These are phyloP conservation scores for Prolemur simus DNA, from an alignment of 2,113 vertebrate genomes.

Conservation along the genomic window DNA sequence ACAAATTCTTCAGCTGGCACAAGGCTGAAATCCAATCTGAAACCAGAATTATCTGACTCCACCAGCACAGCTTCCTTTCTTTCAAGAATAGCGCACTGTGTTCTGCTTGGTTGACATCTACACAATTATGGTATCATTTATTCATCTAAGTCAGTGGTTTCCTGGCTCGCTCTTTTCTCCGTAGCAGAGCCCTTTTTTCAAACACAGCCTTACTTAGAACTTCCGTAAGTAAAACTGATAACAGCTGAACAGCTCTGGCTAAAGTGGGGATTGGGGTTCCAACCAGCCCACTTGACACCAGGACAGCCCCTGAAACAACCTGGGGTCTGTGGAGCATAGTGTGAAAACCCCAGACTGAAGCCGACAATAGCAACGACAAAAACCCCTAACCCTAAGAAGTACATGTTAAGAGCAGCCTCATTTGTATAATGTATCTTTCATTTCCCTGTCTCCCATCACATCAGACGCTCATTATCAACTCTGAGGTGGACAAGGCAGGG, in stretches of 20 bases:
- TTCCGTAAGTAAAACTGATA: neutral
- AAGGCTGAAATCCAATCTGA: neutral
- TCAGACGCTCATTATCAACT: slow-evolving; percentile 58
- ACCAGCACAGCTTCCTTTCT: neutral
- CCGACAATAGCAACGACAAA: neutral
- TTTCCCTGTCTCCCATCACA: slow-evolving; percentile 18
- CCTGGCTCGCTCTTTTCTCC: slow-evolving; percentile 2
- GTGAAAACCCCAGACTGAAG: neutral
- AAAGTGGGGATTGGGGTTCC: neutral
- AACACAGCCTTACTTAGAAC: neutral
- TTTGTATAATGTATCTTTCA: slow-evolving; percentile 39
- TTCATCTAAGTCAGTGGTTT: slow-evolving; percentile 18
- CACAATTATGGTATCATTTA: neutral
- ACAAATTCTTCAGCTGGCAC: neutral
- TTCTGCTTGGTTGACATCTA: neutral
- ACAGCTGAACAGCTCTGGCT: neutral
- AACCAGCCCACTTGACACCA: neutral
- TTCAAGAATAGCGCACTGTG: neutral
- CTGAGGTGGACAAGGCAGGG: slow-evolving; percentile 55
- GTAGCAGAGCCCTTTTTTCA: neutral
- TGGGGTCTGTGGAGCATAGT: neutral
- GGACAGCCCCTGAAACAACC: neutral
- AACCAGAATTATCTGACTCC: neutral
- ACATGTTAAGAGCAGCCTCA: neutral
- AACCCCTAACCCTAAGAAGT: neutral